Conservation (phyloP, 2,797 vertebrate genomes). For the Acomys russatus region DNA sequence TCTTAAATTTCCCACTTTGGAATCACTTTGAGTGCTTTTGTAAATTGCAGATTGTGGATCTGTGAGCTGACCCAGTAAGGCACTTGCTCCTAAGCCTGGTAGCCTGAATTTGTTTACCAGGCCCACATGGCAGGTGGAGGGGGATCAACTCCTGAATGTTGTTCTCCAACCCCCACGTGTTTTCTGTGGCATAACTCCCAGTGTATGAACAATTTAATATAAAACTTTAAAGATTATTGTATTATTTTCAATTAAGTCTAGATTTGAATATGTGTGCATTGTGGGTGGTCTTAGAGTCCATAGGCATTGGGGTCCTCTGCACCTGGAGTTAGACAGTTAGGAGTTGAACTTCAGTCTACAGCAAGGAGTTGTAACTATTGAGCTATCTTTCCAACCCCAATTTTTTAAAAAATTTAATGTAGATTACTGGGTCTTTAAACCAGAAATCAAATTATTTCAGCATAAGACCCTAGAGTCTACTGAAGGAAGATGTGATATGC, state of each 20-base stretch:
- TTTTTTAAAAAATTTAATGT: neutral
- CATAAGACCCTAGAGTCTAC: neutral
- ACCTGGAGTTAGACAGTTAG: neutral
- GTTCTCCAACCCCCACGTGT: neutral
- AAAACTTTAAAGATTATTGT: neutral
- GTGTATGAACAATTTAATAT: neutral
- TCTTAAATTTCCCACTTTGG: conserved; percentile 8
- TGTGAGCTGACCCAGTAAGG: neutral
- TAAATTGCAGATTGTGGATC: neutral
- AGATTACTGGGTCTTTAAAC: neutral
- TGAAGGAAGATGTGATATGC: neutral
- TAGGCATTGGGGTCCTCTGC: neutral
- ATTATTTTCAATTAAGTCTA: neutral
- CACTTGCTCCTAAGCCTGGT: neutral
- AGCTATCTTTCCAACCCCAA: neutral
- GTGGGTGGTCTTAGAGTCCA: neutral
- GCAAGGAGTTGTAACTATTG: neutral
- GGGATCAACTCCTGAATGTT: neutral
- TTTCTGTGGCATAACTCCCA: neutral
- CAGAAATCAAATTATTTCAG: neutral
- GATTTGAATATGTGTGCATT: neutral
- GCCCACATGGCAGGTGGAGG: neutral
- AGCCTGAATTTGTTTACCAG: neutral
- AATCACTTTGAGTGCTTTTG: conserved; percentile 32
- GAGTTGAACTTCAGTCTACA: neutral